Evolutionary conservation across 64 coral and sea anemone genomes (phyloP).

Genomic region (Stichodactyla mertensii): DNA sequence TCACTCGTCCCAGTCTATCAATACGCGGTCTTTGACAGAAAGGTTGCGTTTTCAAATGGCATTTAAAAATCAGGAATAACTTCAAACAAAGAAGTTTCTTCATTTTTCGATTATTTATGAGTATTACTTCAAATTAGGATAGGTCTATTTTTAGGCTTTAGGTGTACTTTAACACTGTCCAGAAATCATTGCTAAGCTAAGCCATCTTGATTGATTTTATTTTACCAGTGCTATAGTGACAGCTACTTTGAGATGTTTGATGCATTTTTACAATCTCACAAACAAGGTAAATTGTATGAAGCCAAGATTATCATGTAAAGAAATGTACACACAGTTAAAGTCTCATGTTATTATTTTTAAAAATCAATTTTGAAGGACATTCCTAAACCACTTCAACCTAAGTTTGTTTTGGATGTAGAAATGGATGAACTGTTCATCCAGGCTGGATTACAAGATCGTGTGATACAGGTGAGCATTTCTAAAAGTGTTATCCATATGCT

Average conservation of each 20-base stretch:
- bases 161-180: no score
- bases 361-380: slow-evolving; percentile 12
- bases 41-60: no score
- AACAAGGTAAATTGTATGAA: slow-evolving; percentile 9
- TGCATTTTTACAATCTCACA: slow-evolving; percentile 32
- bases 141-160: no score
- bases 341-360: background rate
- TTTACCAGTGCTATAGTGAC: slow-evolving; percentile 34
- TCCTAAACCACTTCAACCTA: slow-evolving; percentile 34
- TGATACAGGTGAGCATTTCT: slow-evolving; percentile 26
- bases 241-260: slow-evolving; percentile 32
- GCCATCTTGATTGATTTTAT: background rate
- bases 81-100: no score
- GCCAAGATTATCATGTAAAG: no score
- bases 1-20: no score
- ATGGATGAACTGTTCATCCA: slow-evolving; percentile 35
- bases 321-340: no score
- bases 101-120: no score
- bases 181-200: no score
- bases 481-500: background rate
- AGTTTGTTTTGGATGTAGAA: slow-evolving; percentile 44
- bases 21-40: no score
- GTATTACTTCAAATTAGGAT: no score
- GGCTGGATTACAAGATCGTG: slow-evolving; percentile 39
- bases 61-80: no score